Percentiles rank a stretch among this genome's conserved stretches.
These are phyloP conservation scores for Malurus melanocephalus DNA, from an alignment of 2,113 vertebrate species.

Conservation along the genomic window DNA sequence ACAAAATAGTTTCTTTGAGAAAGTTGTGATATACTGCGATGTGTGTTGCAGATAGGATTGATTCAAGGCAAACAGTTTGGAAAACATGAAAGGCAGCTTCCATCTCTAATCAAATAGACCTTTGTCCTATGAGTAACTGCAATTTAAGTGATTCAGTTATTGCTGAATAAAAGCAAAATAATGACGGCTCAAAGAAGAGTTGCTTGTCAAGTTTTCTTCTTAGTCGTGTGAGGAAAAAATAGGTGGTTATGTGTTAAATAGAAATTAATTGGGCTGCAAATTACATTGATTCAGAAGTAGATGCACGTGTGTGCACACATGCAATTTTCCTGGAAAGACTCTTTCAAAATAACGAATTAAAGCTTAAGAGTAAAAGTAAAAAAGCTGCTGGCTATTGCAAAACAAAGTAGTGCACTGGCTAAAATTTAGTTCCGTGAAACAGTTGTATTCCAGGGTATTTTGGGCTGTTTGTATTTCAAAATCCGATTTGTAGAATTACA, in stretches of 20 bases:
- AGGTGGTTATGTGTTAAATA: neutral
- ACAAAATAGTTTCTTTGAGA: neutral
- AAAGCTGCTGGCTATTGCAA: neutral
- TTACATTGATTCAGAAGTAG: neutral
- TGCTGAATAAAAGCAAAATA: neutral
- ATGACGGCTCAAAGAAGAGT: neutral
- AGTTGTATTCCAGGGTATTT: neutral
- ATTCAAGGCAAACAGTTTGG: neutral
- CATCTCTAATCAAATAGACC: neutral
- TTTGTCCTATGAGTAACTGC: neutral
- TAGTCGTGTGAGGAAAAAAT: neutral
- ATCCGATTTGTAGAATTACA: accelerated
- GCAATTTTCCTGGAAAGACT: neutral
- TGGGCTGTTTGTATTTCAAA: neutral
- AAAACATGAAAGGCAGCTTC: neutral
- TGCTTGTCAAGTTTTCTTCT: neutral
- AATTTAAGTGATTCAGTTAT: neutral
- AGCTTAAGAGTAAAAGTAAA: neutral
- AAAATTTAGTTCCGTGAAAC: neutral
- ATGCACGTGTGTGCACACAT: neutral
- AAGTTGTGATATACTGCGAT: neutral
- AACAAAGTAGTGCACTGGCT: neutral
- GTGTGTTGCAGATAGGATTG: neutral
- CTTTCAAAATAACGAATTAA: neutral
- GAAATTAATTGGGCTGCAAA: neutral